Conservation (phyloP, 2,113 vertebrate genomes). For the Coregonus clupeaformis region DNA sequence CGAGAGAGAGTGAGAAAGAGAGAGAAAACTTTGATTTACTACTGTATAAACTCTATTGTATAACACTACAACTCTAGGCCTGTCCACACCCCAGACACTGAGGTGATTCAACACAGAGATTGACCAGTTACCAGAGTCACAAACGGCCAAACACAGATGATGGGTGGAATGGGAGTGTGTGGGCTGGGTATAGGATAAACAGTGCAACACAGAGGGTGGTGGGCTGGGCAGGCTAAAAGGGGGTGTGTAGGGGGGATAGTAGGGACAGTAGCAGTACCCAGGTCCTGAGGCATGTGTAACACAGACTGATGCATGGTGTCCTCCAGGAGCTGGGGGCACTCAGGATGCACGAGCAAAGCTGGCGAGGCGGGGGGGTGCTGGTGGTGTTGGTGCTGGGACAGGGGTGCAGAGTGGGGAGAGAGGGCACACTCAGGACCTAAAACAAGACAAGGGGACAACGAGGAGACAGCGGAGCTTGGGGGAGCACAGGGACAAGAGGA, state of each 20-base stretch:
- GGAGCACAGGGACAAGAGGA: constrained; percentile 41
- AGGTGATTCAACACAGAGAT: too few species aligned
- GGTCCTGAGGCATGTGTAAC: constrained; percentile 73
- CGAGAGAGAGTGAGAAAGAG: background rate
- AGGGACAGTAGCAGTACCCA: constrained; percentile 50
- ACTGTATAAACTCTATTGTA: background rate
- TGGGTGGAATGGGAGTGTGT: background rate
- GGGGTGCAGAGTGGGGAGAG: constrained; percentile 69
- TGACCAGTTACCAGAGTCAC: background rate
- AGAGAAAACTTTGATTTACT: background rate
- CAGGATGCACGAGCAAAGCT: constrained; percentile 75
- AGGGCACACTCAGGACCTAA: constrained; percentile 74
- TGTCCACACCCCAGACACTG: too few species aligned
- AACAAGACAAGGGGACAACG: constrained; percentile 50
- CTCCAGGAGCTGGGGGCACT: constrained; percentile 74
- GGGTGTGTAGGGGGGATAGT: background rate
- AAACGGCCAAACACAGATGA: background rate
- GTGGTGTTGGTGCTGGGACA: constrained; percentile 53
- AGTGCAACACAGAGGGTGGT: background rate
- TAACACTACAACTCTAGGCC: background rate
- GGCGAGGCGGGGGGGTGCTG: constrained; percentile 74
- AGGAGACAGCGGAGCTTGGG: constrained; percentile 33
- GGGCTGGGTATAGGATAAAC: background rate
- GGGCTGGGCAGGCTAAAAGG: background rate
- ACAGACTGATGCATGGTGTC: constrained; percentile 78